Base-by-base conservation (phyloP, 2,797 vertebrate genomes). In the Lagodon rhomboides region DNA sequence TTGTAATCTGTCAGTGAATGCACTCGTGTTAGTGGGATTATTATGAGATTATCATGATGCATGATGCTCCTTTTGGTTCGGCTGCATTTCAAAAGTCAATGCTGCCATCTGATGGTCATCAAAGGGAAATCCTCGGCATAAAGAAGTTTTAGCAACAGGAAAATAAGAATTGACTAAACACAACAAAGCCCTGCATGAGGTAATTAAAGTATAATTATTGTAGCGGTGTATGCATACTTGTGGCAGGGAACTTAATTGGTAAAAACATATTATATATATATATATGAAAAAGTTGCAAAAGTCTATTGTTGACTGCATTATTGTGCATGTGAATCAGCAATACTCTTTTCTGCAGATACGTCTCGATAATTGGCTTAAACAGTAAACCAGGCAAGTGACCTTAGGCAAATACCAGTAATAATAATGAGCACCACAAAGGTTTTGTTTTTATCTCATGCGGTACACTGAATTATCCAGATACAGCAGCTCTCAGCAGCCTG, bases 31-130 rank as follows among this genome's bases (percentile, higher is more conserved):
- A 55, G 78, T 62, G 22, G 53, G 25, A 69, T 78, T 71, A 63
- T 79, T 50, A 51, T 58, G 71, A 81, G 46, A 41, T 68, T 70
- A 66, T 43, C 73, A 71, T 79, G 68, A 81, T 60, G 66, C 55
- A 71, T 73, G 50, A 69, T 44, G 27, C 60, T 58, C 4, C 38
- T 4, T 75, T 64, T 64, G 41, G 3, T 51, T 78, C 16, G 49
- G 22, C 15, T 44, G 22, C 10, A 30, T 89, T 85, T 64, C 60
- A 85, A 83, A 92, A 86, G 79, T 81, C 84, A 93, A 92, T 90
- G 84, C 93, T 96, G 94, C 95, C 95, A 94, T 87, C 95, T 93
- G 71, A 90, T 93, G 95, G 86, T 56, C 60, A 72, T 18, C 16
- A 43, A 43, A 41, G 59, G 68, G 50, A 87, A 77, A 71, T 20